Evolutionary conservation across 2,113 vertebrate species (phyloP).

Genomic region (Dromiciops gliroides): DNA sequence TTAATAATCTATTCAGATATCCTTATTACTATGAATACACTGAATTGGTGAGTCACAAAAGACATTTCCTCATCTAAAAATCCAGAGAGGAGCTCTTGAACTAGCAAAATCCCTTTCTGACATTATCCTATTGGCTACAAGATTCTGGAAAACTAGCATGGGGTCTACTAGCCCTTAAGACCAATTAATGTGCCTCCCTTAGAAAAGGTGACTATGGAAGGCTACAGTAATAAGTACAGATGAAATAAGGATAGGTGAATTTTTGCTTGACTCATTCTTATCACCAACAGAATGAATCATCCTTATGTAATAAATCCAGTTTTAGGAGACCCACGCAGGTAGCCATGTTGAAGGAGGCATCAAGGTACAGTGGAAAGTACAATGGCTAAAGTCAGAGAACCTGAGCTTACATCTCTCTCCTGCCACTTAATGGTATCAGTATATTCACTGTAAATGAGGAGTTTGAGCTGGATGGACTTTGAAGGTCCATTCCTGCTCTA

Average conservation of each 20-base stretch:
- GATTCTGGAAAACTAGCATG: not conserved
- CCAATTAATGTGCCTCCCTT: not conserved
- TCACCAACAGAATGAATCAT: too few species aligned
- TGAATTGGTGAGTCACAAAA: not conserved
- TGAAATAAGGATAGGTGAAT: not conserved
- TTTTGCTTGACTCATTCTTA: not conserved
- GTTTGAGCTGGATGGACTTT: not conserved
- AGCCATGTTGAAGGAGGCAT: not conserved
- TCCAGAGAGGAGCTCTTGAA: not conserved
- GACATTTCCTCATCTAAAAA: not conserved
- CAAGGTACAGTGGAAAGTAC: not conserved
- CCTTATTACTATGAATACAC: not conserved
- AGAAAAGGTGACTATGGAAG: not conserved
- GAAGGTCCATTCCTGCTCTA: not conserved
- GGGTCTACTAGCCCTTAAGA: not conserved
- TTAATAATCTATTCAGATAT: too few species aligned
- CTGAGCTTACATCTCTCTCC: not conserved
- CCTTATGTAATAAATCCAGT: too few species aligned
- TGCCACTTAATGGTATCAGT: not conserved
- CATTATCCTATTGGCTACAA: not conserved
- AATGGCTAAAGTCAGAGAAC: not conserved
- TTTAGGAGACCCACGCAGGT: accelerated
- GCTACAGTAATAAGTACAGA: not conserved
- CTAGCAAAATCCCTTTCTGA: not conserved
- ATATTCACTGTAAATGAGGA: not conserved